phyloP scores from a whole-genome alignment of 2,888 invertebrate genomes.

The Crepidodera aurea region DNA sequence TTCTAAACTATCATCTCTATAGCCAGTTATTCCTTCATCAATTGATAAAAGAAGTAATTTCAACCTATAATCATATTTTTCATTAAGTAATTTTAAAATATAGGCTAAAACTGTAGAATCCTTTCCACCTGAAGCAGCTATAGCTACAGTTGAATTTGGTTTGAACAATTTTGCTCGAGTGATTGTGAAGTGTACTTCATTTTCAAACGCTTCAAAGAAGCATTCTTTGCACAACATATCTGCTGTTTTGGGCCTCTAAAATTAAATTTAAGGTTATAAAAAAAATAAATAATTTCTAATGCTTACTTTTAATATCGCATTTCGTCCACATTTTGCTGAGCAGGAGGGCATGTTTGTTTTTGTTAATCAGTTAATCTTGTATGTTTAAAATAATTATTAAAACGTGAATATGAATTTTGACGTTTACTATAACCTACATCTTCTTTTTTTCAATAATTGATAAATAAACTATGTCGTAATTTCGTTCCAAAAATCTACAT shows the following conservation, averaged over 20 bases:
- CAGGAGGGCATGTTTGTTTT: conserved; percentile 71
- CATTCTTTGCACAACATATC: conserved; percentile 94
- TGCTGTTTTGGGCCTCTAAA: conserved; percentile 88
- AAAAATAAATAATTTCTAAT: background rate
- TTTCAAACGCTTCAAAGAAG: conserved; percentile 93
- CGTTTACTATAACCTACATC: background rate
- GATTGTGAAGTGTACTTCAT: conserved; percentile 94
- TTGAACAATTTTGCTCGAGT: conserved; percentile 81
- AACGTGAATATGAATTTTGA: background rate
- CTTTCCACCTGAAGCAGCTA: conserved; percentile 94
- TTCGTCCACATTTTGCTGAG: conserved; percentile 76
- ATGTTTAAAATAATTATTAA: background rate
- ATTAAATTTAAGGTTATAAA: conserved; percentile 31
- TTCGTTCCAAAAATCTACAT: too few relatives aligned
- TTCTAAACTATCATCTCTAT: conserved; percentile 94
- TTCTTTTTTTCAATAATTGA: too few relatives aligned
- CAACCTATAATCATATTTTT: conserved; percentile 88
- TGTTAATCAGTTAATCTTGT: background rate
- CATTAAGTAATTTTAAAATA: conserved; percentile 89
- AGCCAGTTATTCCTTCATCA: conserved; percentile 97
- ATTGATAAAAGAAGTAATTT: conserved; percentile 92
- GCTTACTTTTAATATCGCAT: conserved; percentile 77
- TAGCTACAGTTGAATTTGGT: conserved; percentile 85
- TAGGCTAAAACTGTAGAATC: conserved; percentile 98
- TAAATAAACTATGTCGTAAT: too few relatives aligned